Evolutionary conservation across 2,797 vertebrate genomes (phyloP), one percentile per base, ranked within the genome.

Genomic region (Avahi laniger): DNA sequence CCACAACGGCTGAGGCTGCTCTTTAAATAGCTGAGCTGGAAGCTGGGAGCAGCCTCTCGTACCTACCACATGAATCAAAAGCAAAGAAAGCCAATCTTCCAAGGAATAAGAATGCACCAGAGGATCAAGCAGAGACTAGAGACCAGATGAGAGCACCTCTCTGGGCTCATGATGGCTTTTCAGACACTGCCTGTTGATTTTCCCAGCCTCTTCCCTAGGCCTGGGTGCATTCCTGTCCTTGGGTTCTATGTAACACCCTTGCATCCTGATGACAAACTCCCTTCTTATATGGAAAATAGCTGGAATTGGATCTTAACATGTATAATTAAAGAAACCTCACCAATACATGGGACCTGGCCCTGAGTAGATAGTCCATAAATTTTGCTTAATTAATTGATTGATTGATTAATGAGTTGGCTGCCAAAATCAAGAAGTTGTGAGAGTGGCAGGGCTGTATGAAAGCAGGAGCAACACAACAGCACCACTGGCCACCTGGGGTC

Each of bases 41-140:
- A 84, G 69, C 57, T 35, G 59, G 50, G 48, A 85, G 70, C 50
- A 52, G 63, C 38, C 78, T 61, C 57, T 87, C 65, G 35, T 10
- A 67, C 50, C 38, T 69, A 70, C n/a, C 35, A 52, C 1, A 17
- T 76, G 46, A 88, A 92, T 48, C 0, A 1, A 94, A 46, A 83
- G 24, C 91, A 90, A 52, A 78, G 22, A 82, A 73, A 83, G 48
- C 13, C 70, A 83, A 0, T 61, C 65, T 87, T 78, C 85, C 22
- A 88, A 92, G 85, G 95, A 89, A 95, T 48, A 91, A 92, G 84
- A 96, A 50, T 59, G 76, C 89, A 83, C 67, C 70, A 88, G 80
- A 76, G 76, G 33, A 61, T 84, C 59, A 33, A 70, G 41, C 57
- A 91, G 69, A 89, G 82, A 89, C 87, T 3, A 72, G 81, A 82